A percentile compares a stretch with the other conserved stretches of the same genome.
Conservation (phyloP, 2,888 invertebrate species). For the Epinotia ramella region DNA sequence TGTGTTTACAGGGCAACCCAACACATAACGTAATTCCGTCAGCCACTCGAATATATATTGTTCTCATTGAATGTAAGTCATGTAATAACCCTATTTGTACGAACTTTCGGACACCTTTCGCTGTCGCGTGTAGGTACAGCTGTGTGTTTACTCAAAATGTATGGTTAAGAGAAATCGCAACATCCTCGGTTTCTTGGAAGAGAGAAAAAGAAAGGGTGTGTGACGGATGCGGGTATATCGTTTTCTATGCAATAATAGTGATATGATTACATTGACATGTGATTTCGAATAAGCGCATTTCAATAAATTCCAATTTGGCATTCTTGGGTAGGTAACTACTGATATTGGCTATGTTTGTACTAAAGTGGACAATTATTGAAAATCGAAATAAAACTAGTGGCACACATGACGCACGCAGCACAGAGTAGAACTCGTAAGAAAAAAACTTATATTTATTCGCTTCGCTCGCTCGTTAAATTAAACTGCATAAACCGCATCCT, state of each 20-base stretch:
- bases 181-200: conserved; percentile 20
- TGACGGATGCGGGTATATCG: not conserved
- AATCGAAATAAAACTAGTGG: too few relatives aligned
- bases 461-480: too few relatives aligned
- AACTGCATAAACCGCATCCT: too few relatives aligned
- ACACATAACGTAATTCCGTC: not conserved
- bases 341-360: too few relatives aligned
- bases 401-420: too few relatives aligned
- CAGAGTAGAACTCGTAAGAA: too few relatives aligned
- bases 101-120: conserved; percentile 40
- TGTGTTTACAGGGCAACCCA: not conserved
- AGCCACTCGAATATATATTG: not conserved
- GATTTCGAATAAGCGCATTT: conserved; percentile 3
- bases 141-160: conserved; percentile 33
- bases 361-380: too few relatives aligned
- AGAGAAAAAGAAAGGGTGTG: conserved; percentile 16
- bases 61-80: not conserved
- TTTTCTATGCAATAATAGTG: conserved; percentile 14
- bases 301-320: not conserved
- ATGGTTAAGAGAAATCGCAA: conserved; percentile 42
- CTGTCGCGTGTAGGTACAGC: conserved; percentile 11
- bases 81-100: not conserved
- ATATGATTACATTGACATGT: not conserved
- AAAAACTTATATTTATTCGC: too few relatives aligned
- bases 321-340: too few relatives aligned